phyloP scores from a whole-genome alignment of 1,140 invertebrate genomes.

The Himalopsyche phryganea region DNA sequence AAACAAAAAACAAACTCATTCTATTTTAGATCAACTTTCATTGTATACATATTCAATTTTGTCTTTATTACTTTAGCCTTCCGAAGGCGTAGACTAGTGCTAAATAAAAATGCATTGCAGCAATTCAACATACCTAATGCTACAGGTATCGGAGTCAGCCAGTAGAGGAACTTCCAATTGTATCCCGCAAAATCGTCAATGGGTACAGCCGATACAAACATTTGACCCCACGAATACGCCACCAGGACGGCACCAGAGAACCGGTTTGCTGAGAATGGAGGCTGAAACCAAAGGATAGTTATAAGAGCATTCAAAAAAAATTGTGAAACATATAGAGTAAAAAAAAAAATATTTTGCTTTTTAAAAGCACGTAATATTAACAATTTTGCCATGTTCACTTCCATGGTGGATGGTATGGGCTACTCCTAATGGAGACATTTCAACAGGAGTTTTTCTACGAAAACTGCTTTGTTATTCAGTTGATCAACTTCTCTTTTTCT shows the following conservation, averaged over 20 bases:
- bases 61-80: too few species aligned
- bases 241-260: constrained; percentile 75
- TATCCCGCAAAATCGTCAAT: constrained; percentile 66
- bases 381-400: too few species aligned
- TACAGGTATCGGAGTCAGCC: constrained; percentile 67
- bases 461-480: too few species aligned
- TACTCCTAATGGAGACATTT: too few species aligned
- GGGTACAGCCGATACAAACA: constrained; percentile 74
- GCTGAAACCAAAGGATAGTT: constrained; percentile 57
- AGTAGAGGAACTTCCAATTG: constrained; percentile 65
- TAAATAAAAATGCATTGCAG: too few species aligned
- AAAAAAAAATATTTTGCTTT: not conserved
- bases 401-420: too few species aligned
- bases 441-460: too few species aligned
- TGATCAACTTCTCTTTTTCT: too few species aligned
- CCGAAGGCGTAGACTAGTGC: too few species aligned
- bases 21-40: not conserved
- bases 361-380: too few species aligned
- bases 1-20: not conserved
- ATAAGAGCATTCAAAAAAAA: too few species aligned
- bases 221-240: constrained; percentile 74
- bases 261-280: constrained; percentile 72
- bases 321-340: not conserved
- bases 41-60: too few species aligned
- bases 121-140: constrained; percentile 65